Percentiles rank a stretch among this genome's conserved stretches.
These are phyloP conservation scores for Lamprologus callipterus DNA, from an alignment of 2,113 vertebrate species.

Conservation along the genomic window DNA sequence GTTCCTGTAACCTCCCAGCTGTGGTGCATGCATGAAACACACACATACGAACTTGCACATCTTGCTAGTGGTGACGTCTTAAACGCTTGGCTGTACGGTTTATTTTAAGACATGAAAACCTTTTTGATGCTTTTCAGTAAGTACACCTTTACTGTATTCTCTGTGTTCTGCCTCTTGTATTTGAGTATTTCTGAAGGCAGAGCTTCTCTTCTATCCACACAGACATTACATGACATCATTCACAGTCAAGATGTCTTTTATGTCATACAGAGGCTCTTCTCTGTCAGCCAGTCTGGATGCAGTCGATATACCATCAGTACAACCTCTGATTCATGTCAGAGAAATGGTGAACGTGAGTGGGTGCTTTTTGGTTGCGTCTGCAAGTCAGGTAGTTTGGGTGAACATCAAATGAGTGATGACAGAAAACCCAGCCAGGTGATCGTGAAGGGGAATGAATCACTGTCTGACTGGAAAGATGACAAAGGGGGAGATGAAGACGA, in stretches of 20 bases:
- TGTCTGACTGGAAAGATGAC: constrained; percentile 1
- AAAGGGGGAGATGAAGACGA: background rate
- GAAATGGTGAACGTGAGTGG: background rate
- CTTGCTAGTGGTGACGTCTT: background rate
- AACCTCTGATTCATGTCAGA: constrained; percentile 13
- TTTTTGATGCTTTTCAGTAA: background rate
- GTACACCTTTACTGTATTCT: background rate
- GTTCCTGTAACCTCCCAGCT: constrained; percentile 13
- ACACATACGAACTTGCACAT: background rate
- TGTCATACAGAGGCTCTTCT: background rate
- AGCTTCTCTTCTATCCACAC: background rate
- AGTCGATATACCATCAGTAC: background rate
- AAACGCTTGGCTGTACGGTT: background rate
- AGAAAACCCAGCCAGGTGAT: constrained; percentile 30
- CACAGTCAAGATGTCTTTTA: background rate
- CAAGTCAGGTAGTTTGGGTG: background rate
- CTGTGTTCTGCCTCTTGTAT: background rate
- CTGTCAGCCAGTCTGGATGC: background rate
- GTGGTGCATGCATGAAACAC: background rate
- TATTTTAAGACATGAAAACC: background rate
- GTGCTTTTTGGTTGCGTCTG: constrained; percentile 1
- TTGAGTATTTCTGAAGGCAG: background rate
- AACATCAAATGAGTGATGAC: constrained; percentile 14
- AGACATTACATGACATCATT: constrained; percentile 26
- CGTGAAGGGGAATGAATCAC: constrained; percentile 25